Conservation (phyloP, 2,113 vertebrate species). For the Neomonachus schauinslandi region DNA sequence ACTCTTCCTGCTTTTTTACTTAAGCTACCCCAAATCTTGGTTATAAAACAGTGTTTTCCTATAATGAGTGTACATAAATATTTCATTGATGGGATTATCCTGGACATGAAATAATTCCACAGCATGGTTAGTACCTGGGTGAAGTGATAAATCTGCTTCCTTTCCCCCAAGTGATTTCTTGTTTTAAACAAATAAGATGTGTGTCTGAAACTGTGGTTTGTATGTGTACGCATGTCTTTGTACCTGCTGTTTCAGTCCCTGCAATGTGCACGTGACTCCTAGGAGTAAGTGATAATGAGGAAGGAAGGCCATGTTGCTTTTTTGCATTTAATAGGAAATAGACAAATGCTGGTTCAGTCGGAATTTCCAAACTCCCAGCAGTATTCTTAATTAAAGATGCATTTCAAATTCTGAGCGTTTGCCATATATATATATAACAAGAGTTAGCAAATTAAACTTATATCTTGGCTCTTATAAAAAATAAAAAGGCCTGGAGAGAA, state of each 20-base stretch:
- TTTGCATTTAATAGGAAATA: background rate
- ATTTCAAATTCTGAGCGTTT: conserved; percentile 61
- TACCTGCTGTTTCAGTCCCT: background rate
- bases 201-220: background rate
- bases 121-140: conserved; percentile 69
- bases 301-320: background rate
- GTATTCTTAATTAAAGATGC: conserved; percentile 55
- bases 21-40: conserved; percentile 69
- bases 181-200: conserved; percentile 55
- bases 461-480: background rate
- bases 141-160: conserved; percentile 75
- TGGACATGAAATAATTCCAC: conserved; percentile 81
- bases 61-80: conserved; percentile 85
- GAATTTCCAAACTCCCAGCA: conserved; percentile 48
- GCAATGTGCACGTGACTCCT: background rate
- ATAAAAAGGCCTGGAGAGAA: background rate
- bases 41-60: conserved; percentile 77
- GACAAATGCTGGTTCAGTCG: background rate
- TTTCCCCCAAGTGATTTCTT: conserved; percentile 61
- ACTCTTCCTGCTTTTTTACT: conserved; percentile 44
- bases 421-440: background rate
- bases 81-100: conserved; percentile 84
- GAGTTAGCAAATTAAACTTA: conserved; percentile 48
- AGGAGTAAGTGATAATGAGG: background rate
- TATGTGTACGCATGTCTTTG: background rate